Base-by-base conservation (phyloP, 2,797 vertebrate species). In the Parauchenoglanis ngamensis region DNA sequence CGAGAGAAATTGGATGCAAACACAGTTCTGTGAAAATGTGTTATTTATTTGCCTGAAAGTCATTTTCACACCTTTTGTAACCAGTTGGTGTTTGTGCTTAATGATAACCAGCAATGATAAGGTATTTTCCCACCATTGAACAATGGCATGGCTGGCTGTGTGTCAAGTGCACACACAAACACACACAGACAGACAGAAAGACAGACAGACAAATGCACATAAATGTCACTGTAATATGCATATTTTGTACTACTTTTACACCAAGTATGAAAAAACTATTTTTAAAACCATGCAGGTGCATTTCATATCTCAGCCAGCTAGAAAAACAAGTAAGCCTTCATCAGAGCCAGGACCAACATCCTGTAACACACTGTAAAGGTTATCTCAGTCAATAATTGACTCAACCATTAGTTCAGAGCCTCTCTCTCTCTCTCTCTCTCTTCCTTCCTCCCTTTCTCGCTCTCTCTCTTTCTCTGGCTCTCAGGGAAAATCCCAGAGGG, bases 101-200 rank as follows among this genome's bases (percentile, higher is more conserved):
- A 75, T 87, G 67, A 89, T 87, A 88, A 73, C 25, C 25, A 84
- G n/a, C 73, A 86, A 75, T 35, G 86, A 85, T 88, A 84, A 89
- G 75, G 25, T 59, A 67, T 44, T 84, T 86, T 89, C 81, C 68
- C 88, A 86, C 73, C 44, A 85, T 68, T 56, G 77, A 87, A 88
- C 85, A 91, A 90, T 89, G 54, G 78, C 67, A 90, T 90, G 90
- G 90, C 90, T 91, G 89, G 17, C 88, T 77, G 85, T 90, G 89
- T 72, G 75, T 89, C 87, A 81, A 25, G 28, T 89, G 83, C 72
- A 44, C 46, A 73, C 68, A 61, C 84, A 65, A 40, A 87, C 72
- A 44, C 46, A 73, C 68, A 61, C 84, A 65, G 28, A 87, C 49
- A 86, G 67, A 59, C 19, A 59, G 7, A 72, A 49, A 85, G 12